A percentile compares a stretch with the other conserved stretches of the same genome.
These are phyloP conservation scores for Microcebus griseorufus DNA, from an alignment of 2,113 vertebrate species.

Conservation along the genomic window DNA sequence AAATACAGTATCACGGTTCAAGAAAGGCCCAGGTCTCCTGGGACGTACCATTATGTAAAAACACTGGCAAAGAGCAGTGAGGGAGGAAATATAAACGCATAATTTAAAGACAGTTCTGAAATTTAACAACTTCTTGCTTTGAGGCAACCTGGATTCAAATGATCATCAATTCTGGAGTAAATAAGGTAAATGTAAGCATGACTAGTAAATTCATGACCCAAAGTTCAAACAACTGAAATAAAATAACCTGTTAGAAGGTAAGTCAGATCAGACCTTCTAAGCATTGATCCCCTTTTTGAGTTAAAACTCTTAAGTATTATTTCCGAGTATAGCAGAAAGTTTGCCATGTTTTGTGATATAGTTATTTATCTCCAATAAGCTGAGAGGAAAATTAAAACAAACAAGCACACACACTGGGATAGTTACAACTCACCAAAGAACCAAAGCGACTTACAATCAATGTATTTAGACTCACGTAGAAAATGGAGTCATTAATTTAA, in stretches of 20 bases:
- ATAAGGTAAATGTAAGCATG: background rate
- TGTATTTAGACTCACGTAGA: background rate
- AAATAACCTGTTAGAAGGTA: background rate
- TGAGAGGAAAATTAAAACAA: background rate
- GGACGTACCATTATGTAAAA: background rate
- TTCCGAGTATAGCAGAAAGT: background rate
- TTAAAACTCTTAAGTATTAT: background rate
- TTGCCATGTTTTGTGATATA: background rate
- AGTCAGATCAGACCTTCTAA: background rate
- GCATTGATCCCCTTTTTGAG: background rate
- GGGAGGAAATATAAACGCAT: background rate
- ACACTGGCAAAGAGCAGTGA: background rate
- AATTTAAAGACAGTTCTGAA: conserved; percentile 21
- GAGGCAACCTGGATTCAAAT: background rate
- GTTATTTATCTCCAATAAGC: background rate
- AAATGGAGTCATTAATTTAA: background rate
- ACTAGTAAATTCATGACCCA: background rate
- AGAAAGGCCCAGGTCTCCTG: background rate
- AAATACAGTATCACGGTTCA: background rate
- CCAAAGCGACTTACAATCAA: background rate
- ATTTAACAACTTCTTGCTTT: background rate
- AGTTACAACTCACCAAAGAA: background rate
- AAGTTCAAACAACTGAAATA: background rate
- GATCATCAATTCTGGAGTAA: background rate
- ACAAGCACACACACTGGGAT: background rate